Evolutionary conservation across 2,797 vertebrate genomes (phyloP).

Genomic region (Lepilemur septentrionalis): DNA sequence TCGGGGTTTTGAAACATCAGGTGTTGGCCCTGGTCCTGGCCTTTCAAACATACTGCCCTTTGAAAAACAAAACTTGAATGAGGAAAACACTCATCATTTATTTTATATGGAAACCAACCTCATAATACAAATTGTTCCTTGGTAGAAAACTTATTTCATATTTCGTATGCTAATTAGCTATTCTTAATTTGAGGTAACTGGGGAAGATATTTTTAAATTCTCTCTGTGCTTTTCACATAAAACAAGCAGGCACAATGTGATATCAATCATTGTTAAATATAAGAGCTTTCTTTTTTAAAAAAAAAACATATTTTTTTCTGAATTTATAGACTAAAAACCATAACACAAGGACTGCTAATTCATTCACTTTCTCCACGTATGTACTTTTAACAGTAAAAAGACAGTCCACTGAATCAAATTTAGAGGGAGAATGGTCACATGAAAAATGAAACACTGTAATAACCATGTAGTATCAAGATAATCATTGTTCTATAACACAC

Average conservation of each 20-base stretch:
- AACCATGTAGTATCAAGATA: neutral
- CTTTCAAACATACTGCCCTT: neutral
- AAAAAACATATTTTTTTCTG: neutral
- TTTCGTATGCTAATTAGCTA: neutral
- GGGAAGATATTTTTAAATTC: neutral
- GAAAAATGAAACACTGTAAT: constrained; percentile 5
- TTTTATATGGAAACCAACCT: neutral
- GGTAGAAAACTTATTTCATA: constrained; percentile 4
- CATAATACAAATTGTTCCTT: constrained; percentile 27
- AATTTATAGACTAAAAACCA: neutral
- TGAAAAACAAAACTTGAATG: neutral
- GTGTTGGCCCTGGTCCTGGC: neutral
- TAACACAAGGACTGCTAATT: constrained; percentile 55
- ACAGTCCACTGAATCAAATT: neutral
- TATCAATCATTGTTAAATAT: neutral
- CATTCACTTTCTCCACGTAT: constrained; percentile 47
- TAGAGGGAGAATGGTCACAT: constrained; percentile 24
- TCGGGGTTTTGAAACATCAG: neutral
- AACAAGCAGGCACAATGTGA: neutral
- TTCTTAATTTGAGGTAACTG: constrained; percentile 6
- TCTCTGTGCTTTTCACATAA: constrained; percentile 14
- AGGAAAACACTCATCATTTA: neutral
- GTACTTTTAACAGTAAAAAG: constrained; percentile 52
- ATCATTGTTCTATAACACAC: neutral
- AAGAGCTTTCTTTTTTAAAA: constrained; percentile 30